phyloP scores from a whole-genome alignment of 2,797 vertebrate species.

The Adrianichthys oophorus region DNA sequence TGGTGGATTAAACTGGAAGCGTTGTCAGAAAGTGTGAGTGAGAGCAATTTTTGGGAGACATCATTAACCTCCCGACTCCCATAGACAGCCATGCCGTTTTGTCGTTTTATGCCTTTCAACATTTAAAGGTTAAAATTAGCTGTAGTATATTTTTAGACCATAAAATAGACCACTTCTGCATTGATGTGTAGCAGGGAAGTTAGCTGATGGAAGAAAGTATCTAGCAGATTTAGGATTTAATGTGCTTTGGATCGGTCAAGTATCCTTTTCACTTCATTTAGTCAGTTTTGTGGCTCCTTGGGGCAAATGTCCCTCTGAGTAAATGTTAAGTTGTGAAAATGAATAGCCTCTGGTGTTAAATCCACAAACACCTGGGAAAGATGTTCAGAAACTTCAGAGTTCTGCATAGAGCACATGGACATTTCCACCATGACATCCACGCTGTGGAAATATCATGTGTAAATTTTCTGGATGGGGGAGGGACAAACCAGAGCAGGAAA shows the following conservation, averaged over 20 bases:
- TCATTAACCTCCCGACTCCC: too few species aligned
- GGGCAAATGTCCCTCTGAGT: not conserved
- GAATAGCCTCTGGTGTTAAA: constrained; percentile 24
- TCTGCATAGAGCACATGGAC: constrained; percentile 14
- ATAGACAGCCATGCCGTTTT: too few species aligned
- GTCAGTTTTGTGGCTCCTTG: constrained; percentile 1
- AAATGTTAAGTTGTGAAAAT: constrained; percentile 45
- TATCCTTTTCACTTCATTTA: not conserved
- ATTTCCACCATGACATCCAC: constrained; percentile 47
- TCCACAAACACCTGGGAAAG: constrained; percentile 52
- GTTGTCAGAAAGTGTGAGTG: too few species aligned
- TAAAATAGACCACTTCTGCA: too few species aligned
- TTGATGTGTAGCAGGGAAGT: not conserved
- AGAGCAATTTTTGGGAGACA: too few species aligned
- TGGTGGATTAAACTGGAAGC: too few species aligned
- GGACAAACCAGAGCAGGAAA: constrained; percentile 52
- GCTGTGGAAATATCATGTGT: constrained; percentile 64
- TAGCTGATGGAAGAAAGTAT: not conserved
- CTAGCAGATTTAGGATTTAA: not conserved
- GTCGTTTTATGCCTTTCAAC: too few species aligned
- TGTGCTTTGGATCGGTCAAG: not conserved
- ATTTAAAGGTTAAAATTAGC: too few species aligned
- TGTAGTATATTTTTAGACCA: too few species aligned
- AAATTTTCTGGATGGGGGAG: constrained; percentile 27
- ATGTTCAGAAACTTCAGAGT: constrained; percentile 38